These are phyloP conservation scores for Antechinus stuartii DNA, from an alignment of 2,113 vertebrate genomes.

Conservation along the genomic window DNA sequence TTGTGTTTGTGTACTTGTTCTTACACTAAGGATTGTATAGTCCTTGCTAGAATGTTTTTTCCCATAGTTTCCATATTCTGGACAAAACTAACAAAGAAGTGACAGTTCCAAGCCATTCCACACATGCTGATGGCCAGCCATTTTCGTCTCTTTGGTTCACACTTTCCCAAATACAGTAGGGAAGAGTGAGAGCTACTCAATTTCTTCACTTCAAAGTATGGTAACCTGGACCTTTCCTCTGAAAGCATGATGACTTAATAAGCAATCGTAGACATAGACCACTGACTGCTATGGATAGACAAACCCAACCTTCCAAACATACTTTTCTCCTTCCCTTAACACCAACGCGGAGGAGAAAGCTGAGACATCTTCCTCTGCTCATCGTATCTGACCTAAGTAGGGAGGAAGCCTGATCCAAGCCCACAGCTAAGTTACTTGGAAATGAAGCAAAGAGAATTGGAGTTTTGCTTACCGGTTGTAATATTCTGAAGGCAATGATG, in stretches of 20 bases:
- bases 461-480: neutral
- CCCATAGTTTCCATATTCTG: slow-evolving; percentile 49
- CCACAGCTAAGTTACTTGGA: neutral
- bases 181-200: slow-evolving; percentile 9
- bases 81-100: slow-evolving; percentile 47
- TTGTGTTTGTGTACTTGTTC: neutral
- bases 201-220: neutral
- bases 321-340: neutral
- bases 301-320: slow-evolving; percentile 29
- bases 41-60: slow-evolving; percentile 47
- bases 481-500: neutral
- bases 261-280: neutral
- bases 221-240: slow-evolving; percentile 12
- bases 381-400: neutral
- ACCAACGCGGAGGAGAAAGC: neutral
- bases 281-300: neutral
- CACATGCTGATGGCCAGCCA: slow-evolving; percentile 28
- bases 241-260: slow-evolving; percentile 23
- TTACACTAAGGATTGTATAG: slow-evolving; percentile 37
- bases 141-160: slow-evolving; percentile 65
- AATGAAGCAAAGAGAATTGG: neutral
- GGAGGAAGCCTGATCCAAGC: neutral
- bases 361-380: neutral
- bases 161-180: slow-evolving; percentile 62
- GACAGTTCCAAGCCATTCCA: slow-evolving; percentile 15